Conservation (phyloP, 2,888 invertebrate species). For the Lepidocyrtinus sp. region DNA sequence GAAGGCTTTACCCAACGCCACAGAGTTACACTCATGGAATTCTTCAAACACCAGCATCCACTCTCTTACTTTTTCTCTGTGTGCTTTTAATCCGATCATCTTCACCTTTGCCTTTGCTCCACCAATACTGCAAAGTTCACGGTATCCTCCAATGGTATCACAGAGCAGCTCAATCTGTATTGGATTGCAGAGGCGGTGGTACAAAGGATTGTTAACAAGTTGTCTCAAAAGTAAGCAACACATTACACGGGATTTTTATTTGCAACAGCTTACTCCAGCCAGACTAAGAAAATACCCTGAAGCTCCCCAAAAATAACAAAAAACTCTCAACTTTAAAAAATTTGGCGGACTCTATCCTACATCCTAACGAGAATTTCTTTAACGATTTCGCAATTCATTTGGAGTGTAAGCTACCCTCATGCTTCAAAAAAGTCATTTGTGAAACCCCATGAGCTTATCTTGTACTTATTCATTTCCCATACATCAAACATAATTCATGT, state of each 20-base stretch:
- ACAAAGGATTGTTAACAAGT: slow-evolving; percentile 51
- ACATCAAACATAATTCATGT: neutral
- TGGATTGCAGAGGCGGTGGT: neutral
- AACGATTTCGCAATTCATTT: too few relatives aligned
- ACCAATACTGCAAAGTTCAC: neutral
- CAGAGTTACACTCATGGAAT: slow-evolving; percentile 7
- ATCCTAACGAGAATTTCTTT: too few relatives aligned
- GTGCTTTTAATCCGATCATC: slow-evolving; percentile 40
- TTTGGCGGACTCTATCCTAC: too few relatives aligned
- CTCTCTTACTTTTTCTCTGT: slow-evolving; percentile 14
- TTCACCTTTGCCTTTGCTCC: slow-evolving; percentile 18
- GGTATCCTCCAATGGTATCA: slow-evolving; percentile 9
- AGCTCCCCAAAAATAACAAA: too few relatives aligned
- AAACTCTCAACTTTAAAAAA: too few relatives aligned
- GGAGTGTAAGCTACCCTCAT: too few relatives aligned
- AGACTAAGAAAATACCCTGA: too few relatives aligned
- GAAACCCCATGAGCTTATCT: neutral
- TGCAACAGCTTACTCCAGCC: slow-evolving; percentile 47
- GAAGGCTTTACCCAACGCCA: slow-evolving; percentile 20
- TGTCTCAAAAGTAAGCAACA: slow-evolving; percentile 43
- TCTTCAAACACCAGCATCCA: slow-evolving; percentile 12
- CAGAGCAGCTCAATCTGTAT: neutral
- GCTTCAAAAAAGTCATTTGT: too few relatives aligned
- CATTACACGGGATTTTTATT: slow-evolving; percentile 39
- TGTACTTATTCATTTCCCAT: neutral